Evolutionary conservation across 2,113 vertebrate species (phyloP), one percentile per base, ranked within the genome.

Genomic region (Malurus elegans): DNA sequence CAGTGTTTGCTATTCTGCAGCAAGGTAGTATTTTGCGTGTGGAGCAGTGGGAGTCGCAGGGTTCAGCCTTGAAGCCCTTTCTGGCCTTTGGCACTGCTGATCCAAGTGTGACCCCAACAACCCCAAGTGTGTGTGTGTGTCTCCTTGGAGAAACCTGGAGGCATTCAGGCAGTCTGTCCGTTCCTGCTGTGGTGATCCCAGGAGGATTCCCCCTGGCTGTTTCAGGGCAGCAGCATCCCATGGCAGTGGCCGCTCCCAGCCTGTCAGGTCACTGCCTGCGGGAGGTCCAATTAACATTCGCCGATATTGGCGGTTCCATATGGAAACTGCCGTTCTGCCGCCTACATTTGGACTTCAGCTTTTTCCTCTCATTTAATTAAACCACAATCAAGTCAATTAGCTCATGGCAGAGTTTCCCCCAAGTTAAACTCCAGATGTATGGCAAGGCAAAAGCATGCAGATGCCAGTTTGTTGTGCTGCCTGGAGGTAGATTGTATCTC

Each of bases 271-370:
- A 47, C 94, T 4, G 32, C 67, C 80, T 82, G 38, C 60, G 16
- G 93, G 94, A 91, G 93, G 67, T 79, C 92, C 94, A 94, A 92
- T 97, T 97, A 96, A 95, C 95, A 93, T 97, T 96, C 96, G 90
- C 79, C 64, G 69, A 60, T 84, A 96, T 75, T 96, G 47, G 86
- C 80, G 84, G 95, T 83, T 75, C 81, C 84, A 93, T 91, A 86
- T 95, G 97, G 88, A 95, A 96, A 94, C 64, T 89, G 94, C 84
- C 42, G 85, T 94, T 92, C 92, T 90, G 57, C 83, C 8, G 19
- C 84, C 92, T 86, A 94, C 90, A 61, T 94, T 38, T 94, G 95
- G 97, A 91, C 82, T 56, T 50, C 81, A 86, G 57, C 88, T 87
- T 96, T 96, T 79, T 66, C 65, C 88, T 95, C 89, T 88, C 84